Percentiles rank a stretch among this genome's conserved stretches.
These are phyloP conservation scores for Myoxocephalus aenaeus DNA, from an alignment of 2,797 vertebrate species.

Conservation along the genomic window DNA sequence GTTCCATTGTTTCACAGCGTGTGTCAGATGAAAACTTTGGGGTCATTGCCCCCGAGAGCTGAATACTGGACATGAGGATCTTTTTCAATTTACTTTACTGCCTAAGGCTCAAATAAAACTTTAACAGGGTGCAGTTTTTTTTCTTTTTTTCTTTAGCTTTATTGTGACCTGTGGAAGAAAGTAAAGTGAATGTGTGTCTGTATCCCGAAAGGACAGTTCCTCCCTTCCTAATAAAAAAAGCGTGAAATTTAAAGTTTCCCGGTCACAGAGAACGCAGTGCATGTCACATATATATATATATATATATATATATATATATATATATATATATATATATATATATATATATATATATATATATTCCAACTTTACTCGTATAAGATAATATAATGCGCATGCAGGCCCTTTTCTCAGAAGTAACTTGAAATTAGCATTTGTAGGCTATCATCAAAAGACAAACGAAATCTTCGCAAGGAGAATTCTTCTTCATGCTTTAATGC, in stretches of 20 bases:
- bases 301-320: no score
- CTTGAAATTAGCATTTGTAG: conserved; percentile 38
- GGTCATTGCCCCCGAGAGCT: conserved; percentile 55
- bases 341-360: no score
- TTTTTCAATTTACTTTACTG: conserved; percentile 63
- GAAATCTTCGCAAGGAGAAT: conserved; percentile 32
- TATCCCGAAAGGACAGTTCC: conserved; percentile 16
- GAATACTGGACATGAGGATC: conserved; percentile 54
- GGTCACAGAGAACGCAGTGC: conserved; percentile 14
- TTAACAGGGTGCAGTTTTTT: conserved; percentile 32
- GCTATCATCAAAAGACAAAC: conserved; percentile 14
- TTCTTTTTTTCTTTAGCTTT: not conserved
- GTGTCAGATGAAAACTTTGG: conserved; percentile 59
- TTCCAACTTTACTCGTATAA: conserved; percentile 34
- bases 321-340: no score
- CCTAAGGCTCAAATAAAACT: conserved; percentile 55
- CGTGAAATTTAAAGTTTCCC: conserved; percentile 32
- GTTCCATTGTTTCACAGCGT: conserved; percentile 56
- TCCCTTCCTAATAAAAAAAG: conserved; percentile 31
- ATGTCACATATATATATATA: conserved; percentile 10
- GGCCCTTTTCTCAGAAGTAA: conserved; percentile 29
- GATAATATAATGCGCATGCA: conserved; percentile 30
- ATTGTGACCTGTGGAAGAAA: conserved; percentile 38
- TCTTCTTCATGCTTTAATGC: conserved; percentile 43
- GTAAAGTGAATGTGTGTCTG: conserved; percentile 23